phyloP scores from a whole-genome alignment of 2,113 vertebrate genomes.

The Vulpes ferrilata region DNA sequence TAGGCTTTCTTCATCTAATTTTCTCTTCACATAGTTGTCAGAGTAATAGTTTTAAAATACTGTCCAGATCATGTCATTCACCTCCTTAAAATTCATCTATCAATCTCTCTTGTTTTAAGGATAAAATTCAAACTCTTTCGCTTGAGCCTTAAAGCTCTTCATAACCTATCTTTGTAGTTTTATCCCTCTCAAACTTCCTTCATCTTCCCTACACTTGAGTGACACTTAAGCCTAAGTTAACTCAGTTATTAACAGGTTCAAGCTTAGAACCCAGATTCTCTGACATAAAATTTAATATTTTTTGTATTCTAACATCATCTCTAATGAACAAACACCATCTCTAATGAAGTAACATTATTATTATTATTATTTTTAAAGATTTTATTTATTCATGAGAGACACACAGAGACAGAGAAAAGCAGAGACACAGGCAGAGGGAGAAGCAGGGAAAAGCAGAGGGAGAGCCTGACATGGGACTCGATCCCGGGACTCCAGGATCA shows the following conservation, averaged over 20 bases:
- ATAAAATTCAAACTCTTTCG: slow-evolving; percentile 50
- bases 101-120: slow-evolving; percentile 54
- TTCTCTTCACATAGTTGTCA: slow-evolving; percentile 22
- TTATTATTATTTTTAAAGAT: too few relatives aligned
- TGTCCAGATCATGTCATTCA: slow-evolving; percentile 49
- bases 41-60: slow-evolving; percentile 56
- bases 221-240: not conserved
- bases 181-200: not conserved
- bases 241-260: slow-evolving; percentile 12
- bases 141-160: not conserved
- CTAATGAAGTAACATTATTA: not conserved
- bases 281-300: slow-evolving; percentile 33
- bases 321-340: not conserved
- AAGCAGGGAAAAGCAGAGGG: too few relatives aligned
- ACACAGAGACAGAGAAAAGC: too few relatives aligned
- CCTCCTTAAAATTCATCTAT: slow-evolving; percentile 54
- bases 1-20: slow-evolving; percentile 38
- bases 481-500: too few relatives aligned
- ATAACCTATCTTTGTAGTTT: slow-evolving; percentile 41
- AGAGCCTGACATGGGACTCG: too few relatives aligned
- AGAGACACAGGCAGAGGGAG: too few relatives aligned
- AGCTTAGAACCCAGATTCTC: slow-evolving; percentile 38
- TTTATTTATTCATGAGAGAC: too few relatives aligned
- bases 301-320: slow-evolving; percentile 26
- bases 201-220: not conserved